Evolutionary conservation across 2,888 invertebrate species (phyloP), one percentile per base, ranked within the genome.

Genomic region (Portevinia maculata): DNA sequence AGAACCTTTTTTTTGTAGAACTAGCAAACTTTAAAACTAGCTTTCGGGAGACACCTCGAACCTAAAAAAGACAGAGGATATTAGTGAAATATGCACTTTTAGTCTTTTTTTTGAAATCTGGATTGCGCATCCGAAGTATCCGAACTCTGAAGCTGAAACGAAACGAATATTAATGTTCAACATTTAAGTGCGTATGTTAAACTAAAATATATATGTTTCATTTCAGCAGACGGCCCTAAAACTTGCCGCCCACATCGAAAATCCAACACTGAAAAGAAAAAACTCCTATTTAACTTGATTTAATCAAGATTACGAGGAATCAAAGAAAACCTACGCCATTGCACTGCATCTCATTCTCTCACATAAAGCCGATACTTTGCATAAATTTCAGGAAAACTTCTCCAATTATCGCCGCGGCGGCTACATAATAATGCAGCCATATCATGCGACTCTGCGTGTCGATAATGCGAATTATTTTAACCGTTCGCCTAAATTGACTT

Each of bases 381-480:
- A 70, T 69, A 76, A 76, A 79, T 60, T 75, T 67, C 60, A 60
- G 15, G 21, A 44, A 69, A 34, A 67, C 75, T 48, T 46, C 8
- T 13, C 8, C 8, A 37, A n/a, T 48, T 65, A 19, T n/a, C 37
- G 8, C 62, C 60, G 53, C 52, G 48, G 15, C 32, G 17, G 8
- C 44, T 17, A 44, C 17, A 15, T 32, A 34, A 34, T 53, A 60
- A 50, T 71, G 73, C 41, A 67, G 37, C 28, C 41, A 34, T 15
- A 53, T 44, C 70, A 81, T 76, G 83, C 78, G 83, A 73, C 78
- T 60, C 71, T 73, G 83, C 83, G 83, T 83, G 83, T 73, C 71
- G 71, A 73, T 83, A 83, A 83, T 83, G 71, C 71, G 83, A 83
- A 76, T 78, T 78, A 83, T 78, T 83, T 71, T 64, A 59, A 44